A percentile compares a stretch with the other conserved stretches of the same genome.
Evolutionary conservation across 1,140 invertebrate genomes (phyloP).

Genomic region (Neuroterus valhalla): DNA sequence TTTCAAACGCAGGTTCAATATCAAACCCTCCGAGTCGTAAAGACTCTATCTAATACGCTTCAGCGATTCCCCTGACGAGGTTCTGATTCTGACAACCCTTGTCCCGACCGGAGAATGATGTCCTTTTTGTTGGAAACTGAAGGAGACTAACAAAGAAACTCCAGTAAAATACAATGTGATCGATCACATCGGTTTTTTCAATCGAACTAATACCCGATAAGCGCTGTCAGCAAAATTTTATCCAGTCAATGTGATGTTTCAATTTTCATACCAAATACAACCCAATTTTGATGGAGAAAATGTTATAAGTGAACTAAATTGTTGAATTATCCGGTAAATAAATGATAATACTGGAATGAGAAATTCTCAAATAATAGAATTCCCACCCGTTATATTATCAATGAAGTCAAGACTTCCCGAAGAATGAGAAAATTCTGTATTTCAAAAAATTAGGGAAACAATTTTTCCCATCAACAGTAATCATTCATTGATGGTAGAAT

Average conservation of each 20-base stretch:
- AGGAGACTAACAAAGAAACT: conserved; percentile 20
- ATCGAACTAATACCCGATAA: background rate
- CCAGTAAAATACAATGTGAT: background rate
- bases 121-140: conserved; percentile 12
- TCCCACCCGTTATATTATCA: no score
- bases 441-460: no score
- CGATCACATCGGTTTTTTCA: background rate
- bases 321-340: no score
- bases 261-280: no score
- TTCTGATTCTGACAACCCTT: conserved; percentile 30
- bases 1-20: conserved; percentile 1
- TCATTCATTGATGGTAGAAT: no score
- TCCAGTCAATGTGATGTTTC: background rate
- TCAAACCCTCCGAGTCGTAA: conserved; percentile 2
- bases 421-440: background rate
- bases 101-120: background rate
- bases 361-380: no score
- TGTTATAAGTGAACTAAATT: no score
- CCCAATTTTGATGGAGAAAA: no score
- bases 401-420: background rate
- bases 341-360: no score
- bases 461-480: no score
- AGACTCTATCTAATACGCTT: background rate
- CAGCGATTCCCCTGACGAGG: conserved; percentile 12
- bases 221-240: background rate